These are phyloP conservation scores for Spinus olivaceus DNA, from an alignment of 2,797 vertebrate species.

Conservation along the genomic window DNA sequence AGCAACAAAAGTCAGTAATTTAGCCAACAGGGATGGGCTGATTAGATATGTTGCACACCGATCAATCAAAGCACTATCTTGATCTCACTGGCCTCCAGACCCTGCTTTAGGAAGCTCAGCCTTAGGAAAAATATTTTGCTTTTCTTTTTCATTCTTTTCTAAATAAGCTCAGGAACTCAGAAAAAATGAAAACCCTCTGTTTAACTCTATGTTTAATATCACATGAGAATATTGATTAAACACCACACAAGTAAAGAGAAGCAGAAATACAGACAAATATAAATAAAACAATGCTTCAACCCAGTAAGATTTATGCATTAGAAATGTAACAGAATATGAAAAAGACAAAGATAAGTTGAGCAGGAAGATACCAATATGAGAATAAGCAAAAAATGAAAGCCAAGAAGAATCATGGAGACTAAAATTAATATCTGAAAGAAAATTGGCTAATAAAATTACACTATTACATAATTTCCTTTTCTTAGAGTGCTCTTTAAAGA, in stretches of 20 bases:
- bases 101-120: background rate
- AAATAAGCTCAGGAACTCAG: background rate
- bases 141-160: background rate
- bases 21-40: background rate
- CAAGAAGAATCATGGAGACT: background rate
- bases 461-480: background rate
- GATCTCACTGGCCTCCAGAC: background rate
- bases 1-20: background rate
- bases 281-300: background rate
- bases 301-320: background rate
- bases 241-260: background rate
- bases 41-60: conserved; percentile 17
- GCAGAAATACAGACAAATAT: background rate
- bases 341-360: background rate
- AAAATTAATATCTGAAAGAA: background rate
- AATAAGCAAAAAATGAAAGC: background rate
- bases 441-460: background rate
- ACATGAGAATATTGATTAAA: background rate
- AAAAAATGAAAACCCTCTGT: background rate
- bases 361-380: background rate
- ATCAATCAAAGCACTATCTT: background rate
- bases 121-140: background rate
- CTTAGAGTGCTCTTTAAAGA: background rate
- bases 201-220: background rate
- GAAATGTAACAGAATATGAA: background rate